Base-by-base conservation (phyloP, 2,797 vertebrate species). In the Pseudopleuronectes americanus region DNA sequence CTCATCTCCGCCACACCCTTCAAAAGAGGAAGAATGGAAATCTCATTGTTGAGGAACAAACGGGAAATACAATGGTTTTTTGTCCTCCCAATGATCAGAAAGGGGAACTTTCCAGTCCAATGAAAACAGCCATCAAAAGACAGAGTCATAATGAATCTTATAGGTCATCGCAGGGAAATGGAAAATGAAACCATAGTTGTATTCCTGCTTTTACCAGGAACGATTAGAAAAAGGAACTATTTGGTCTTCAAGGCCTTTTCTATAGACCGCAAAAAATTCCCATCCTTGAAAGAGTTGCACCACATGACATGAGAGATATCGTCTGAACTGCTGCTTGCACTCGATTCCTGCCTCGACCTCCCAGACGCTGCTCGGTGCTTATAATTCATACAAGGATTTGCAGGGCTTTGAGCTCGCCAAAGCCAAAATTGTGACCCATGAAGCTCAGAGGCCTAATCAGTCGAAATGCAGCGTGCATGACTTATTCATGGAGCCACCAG, bases 371-470 rank as follows among this genome's bases (percentile, higher is more conserved):
- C 14, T 45, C 31, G 2, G 49, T 9, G 23, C 19, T 52, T 21
- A 38, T 33, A 48, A 55, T 36, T 78, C 57, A 72, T 53, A 74
- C 69, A 54, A 57, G 58, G 58, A 69, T 61, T 79, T 62, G 55
- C 38, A 36, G 43, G 12, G 1, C 10, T 43, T 19, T 21, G 16
- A 45, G 57, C 31, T 55, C 23, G 9, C 65, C 52, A 79, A 71
- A 74, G 73, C 54, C 45, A 62, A 14, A 33, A 73, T 49, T 71
- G 74, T 77, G 67, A 73, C 63, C 64, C 75, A 57, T 73, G 73
- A 61, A 69, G 74, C 73, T 79, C 54, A 74, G 23, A 77, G 65
- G 28, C 19, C 47, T 85, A 74, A 85, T 84, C 77, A 77, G 64
- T 72, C 73, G n/a, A 72, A 74, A 81, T 62, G 73, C 77, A 79